phyloP scores from a whole-genome alignment of 2,888 invertebrate genomes.

The Caenorhabditis drosophilae region DNA sequence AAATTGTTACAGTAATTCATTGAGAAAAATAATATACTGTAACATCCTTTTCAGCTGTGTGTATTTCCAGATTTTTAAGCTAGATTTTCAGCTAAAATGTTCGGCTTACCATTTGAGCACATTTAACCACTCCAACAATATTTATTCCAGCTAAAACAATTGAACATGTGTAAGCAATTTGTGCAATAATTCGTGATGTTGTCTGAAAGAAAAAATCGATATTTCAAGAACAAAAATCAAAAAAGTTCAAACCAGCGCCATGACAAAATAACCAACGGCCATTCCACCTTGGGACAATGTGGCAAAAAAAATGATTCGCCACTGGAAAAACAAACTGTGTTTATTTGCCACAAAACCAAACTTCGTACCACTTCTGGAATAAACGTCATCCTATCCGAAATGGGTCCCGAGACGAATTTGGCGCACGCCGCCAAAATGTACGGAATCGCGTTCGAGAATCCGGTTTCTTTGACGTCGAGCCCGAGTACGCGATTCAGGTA shows the following conservation, averaged over 20 bases:
- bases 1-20: not conserved
- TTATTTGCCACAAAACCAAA: not conserved
- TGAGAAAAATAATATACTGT: not conserved
- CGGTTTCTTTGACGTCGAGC: constrained; percentile 31
- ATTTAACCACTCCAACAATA: constrained; percentile 54
- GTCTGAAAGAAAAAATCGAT: constrained; percentile 15
- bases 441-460: constrained; percentile 27
- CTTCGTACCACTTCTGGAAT: constrained; percentile 21
- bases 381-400: constrained; percentile 33
- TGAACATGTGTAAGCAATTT: constrained; percentile 53
- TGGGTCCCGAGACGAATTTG: constrained; percentile 31
- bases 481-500: constrained; percentile 30
- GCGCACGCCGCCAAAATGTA: constrained; percentile 18
- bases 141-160: constrained; percentile 55
- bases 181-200: constrained; percentile 34
- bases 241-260: constrained; percentile 21
- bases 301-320: constrained; percentile 32
- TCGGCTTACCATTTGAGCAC: constrained; percentile 35
- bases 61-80: no score
- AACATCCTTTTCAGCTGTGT: no score
- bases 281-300: constrained; percentile 28
- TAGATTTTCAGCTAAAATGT: no score
- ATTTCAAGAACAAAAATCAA: not conserved
- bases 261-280: constrained; percentile 28
- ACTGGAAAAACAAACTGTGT: constrained; percentile 2